Evolutionary conservation across 2,888 invertebrate species (phyloP).

Genomic region (Antheraea assamensis): DNA sequence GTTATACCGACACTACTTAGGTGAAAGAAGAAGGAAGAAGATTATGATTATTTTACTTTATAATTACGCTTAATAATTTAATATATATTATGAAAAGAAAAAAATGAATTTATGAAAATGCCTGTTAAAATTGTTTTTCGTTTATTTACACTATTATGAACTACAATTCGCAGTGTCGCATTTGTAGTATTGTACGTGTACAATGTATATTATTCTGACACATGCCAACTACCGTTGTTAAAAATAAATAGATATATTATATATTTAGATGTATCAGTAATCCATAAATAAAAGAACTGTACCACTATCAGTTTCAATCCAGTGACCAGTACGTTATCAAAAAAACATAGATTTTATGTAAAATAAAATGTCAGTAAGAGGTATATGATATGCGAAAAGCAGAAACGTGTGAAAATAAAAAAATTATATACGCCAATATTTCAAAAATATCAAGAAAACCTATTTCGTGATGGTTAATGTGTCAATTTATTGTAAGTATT

Average conservation of each 20-base stretch:
- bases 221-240: not conserved
- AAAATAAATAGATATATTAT: not conserved
- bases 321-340: no score
- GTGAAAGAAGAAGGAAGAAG: no score
- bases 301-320: no score
- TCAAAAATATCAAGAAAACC: slow-evolving; percentile 4
- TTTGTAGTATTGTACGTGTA: not conserved
- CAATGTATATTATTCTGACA: not conserved
- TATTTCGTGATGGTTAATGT: slow-evolving; percentile 19
- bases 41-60: no score
- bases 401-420: not conserved
- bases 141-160: not conserved
- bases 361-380: not conserved
- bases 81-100: not conserved
- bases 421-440: not conserved
- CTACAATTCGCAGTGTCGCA: not conserved
- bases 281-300: no score
- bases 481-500: slow-evolving; percentile 59
- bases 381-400: not conserved
- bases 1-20: no score
- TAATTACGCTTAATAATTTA: not conserved
- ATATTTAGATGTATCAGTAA: no score
- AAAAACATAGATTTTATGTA: no score
- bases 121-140: not conserved
- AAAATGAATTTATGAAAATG: not conserved